These are phyloP conservation scores for Pachycephus smyrnensis DNA, from an alignment of 2,888 invertebrate genomes.

Conservation along the genomic window DNA sequence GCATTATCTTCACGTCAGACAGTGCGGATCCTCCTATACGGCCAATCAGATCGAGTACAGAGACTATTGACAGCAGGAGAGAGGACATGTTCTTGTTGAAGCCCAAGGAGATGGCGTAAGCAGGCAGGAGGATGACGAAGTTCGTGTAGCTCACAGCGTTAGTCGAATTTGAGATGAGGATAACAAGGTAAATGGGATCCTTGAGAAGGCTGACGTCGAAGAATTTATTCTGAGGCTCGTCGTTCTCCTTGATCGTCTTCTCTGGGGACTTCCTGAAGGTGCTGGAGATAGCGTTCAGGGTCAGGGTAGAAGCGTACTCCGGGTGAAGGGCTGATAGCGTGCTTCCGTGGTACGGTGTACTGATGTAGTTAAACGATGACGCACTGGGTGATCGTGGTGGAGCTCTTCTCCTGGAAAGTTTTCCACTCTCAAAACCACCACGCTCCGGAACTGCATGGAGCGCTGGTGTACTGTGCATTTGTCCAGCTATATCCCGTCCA, in stretches of 20 bases:
- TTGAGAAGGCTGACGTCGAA: slow-evolving; percentile 80
- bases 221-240: slow-evolving; percentile 72
- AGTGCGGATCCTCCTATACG: slow-evolving; percentile 88
- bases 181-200: slow-evolving; percentile 85
- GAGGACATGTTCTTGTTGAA: slow-evolving; percentile 81
- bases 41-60: slow-evolving; percentile 83
- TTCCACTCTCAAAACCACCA: slow-evolving; percentile 59
- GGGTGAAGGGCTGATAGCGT: slow-evolving; percentile 80
- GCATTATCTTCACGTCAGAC: slow-evolving; percentile 81
- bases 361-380: slow-evolving; percentile 86
- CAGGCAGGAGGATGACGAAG: slow-evolving; percentile 84
- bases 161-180: slow-evolving; percentile 86
- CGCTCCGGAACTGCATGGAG: slow-evolving; percentile 80
- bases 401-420: slow-evolving; percentile 48
- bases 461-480: slow-evolving; percentile 75
- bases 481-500: slow-evolving; percentile 67
- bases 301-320: slow-evolving; percentile 83
- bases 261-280: slow-evolving; percentile 67
- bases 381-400: slow-evolving; percentile 81
- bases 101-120: slow-evolving; percentile 78
- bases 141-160: slow-evolving; percentile 90
- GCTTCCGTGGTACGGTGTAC: slow-evolving; percentile 88
- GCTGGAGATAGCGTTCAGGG: slow-evolving; percentile 76
- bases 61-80: slow-evolving; percentile 82
- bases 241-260: slow-evolving; percentile 54